Evolutionary conservation across 2,113 vertebrate genomes (phyloP), one percentile per base, ranked within the genome.

Genomic region (Circaetus gallicus): DNA sequence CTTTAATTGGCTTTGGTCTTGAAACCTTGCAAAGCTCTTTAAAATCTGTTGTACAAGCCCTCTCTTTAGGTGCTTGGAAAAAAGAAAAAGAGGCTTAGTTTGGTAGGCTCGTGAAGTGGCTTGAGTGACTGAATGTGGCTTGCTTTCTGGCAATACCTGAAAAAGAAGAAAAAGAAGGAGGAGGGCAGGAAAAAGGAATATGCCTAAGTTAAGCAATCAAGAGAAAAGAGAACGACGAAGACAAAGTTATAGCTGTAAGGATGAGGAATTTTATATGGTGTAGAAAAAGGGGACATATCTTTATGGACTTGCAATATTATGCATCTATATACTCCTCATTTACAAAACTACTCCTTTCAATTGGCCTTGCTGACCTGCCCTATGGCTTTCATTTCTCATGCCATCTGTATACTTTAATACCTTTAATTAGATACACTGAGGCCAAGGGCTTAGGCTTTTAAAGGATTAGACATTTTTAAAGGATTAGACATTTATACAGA

Each of bases 381-480:
- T 52, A 49, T 89, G 89, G 49, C 45, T 95, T 96, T 89, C 43
- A 79, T 53, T 94, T 84, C 61, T 79, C 43, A 61, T 77, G 61
- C 43, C 58, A 71, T 90, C 56, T 90, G 40, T 86, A 78, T 42
- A 78, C 76, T 78, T 67, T 45, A 91, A 85, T 96, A 85, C 69
- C 82, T 90, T 96, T 96, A 96, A 95, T 97, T 79, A 93, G 73
- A 92, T 72, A 91, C 61, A 69, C 31, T 82, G 47, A 84, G 66
- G 83, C 52, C 36, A 89, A 94, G 80, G 70, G 38, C 40, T 78
- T 69, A 85, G 36, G 53, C 86, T 96, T 95, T 94, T 95, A 89
- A 95, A 94, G 53, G 80, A 94, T 96, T 95, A 89, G 56, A 89
- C 69, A 72, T 70, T 89, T 92, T 94, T 95, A 89, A 95, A 94